Evolutionary conservation across 2,113 vertebrate species (phyloP).

Genomic region (Perca fluviatilis): DNA sequence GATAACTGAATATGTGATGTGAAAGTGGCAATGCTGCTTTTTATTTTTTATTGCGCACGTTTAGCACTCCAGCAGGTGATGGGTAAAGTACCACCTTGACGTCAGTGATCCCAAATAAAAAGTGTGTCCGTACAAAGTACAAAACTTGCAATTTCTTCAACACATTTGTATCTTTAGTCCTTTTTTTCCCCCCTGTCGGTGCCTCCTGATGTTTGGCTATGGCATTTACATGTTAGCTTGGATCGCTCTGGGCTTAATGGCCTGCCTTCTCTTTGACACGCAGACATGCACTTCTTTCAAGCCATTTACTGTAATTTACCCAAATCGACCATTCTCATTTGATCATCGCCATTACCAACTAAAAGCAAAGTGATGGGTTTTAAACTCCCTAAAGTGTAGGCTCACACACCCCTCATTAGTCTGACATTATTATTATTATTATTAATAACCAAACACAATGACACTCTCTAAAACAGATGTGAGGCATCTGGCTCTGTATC

Average conservation of each 20-base stretch:
- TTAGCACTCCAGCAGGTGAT: not conserved
- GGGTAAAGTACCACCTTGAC: conserved; percentile 15
- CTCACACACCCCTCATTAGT: conserved; percentile 7
- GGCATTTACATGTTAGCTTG: conserved; percentile 37
- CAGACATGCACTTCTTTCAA: conserved; percentile 20
- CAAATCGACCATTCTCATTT: conserved; percentile 17
- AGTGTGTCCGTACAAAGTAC: not conserved
- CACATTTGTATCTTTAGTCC: not conserved
- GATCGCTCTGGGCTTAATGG: conserved; percentile 32
- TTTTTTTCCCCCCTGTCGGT: not conserved
- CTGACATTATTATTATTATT: conserved; percentile 21
- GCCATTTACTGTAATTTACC: conserved; percentile 28
- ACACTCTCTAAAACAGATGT: conserved; percentile 30
- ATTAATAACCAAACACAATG: conserved; percentile 34
- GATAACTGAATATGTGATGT: not conserved
- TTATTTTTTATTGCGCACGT: conserved; percentile 13
- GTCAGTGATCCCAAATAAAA: not conserved
- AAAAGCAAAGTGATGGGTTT: conserved; percentile 35
- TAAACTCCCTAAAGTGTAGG: conserved; percentile 8
- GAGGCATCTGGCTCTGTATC: conserved; percentile 36
- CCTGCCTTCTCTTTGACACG: not conserved
- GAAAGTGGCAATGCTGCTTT: not conserved
- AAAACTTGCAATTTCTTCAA: not conserved
- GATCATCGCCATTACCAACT: conserved; percentile 22
- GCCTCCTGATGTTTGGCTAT: conserved; percentile 20